These are phyloP conservation scores for Hirundichthys speculiger DNA, from an alignment of 2,113 vertebrate genomes.

Conservation along the genomic window DNA sequence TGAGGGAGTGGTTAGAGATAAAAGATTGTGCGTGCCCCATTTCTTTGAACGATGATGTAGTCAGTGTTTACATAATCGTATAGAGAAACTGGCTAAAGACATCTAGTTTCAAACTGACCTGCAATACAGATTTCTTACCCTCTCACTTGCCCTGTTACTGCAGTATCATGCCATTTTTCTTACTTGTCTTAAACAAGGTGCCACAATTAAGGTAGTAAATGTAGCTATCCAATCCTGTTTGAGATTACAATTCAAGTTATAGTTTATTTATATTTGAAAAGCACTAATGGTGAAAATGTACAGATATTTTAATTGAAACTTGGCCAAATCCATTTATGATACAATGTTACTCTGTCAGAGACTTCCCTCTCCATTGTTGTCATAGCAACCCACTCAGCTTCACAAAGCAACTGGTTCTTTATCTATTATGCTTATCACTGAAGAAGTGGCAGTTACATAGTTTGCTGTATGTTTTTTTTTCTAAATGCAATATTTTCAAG, in stretches of 20 bases:
- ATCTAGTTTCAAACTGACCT: constrained; percentile 11
- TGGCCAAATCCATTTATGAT: constrained; percentile 10
- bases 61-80: background rate
- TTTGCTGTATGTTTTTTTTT: background rate
- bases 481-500: background rate
- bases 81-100: constrained; percentile 8
- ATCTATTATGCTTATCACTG: constrained; percentile 27
- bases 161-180: constrained; percentile 14
- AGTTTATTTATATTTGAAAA: background rate
- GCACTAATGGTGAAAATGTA: background rate
- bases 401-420: constrained; percentile 33
- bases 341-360: constrained; percentile 36
- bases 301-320: constrained; percentile 10
- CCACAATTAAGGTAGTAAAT: constrained; percentile 12
- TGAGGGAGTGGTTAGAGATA: background rate
- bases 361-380: constrained; percentile 44
- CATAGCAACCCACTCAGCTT: constrained; percentile 43
- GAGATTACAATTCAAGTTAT: constrained; percentile 8
- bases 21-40: background rate
- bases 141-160: constrained; percentile 16
- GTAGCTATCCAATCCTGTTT: constrained; percentile 1
- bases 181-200: constrained; percentile 18
- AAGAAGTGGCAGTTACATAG: constrained; percentile 8
- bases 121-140: constrained; percentile 22
- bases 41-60: background rate